phyloP scores from a whole-genome alignment of 2,797 vertebrate species.

The Anguilla anguilla region DNA sequence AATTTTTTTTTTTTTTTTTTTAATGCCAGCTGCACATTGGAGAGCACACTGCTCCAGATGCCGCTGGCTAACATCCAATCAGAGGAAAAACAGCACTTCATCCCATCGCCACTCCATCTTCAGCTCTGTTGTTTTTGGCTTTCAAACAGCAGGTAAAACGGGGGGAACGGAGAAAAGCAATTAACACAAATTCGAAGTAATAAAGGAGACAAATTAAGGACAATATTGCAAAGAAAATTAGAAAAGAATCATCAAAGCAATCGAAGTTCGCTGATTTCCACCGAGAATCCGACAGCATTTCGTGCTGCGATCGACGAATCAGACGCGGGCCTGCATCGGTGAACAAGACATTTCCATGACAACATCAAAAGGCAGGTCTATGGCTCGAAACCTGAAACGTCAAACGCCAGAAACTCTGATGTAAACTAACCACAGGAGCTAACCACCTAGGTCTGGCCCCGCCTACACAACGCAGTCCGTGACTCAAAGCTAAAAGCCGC shows the following conservation, averaged over 20 bases:
- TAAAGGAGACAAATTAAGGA: not conserved
- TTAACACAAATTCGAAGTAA: no score
- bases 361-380: not conserved
- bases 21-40: no score
- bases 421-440: slow-evolving; percentile 29
- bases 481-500: slow-evolving; percentile 43
- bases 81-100: no score
- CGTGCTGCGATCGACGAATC: not conserved
- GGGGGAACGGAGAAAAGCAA: no score
- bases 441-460: not conserved
- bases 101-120: no score
- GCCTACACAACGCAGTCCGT: not conserved
- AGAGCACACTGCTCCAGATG: no score
- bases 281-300: not conserved
- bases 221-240: not conserved
- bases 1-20: no score
- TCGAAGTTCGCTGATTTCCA: not conserved
- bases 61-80: no score
- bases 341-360: not conserved
- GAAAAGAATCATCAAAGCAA: not conserved
- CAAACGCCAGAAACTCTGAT: slow-evolving; percentile 12
- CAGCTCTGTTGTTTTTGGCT: no score
- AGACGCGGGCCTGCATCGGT: no score
- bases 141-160: no score
- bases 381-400: not conserved